Base-by-base conservation (phyloP, 2,113 vertebrate species). In the Ptychochromis oligacanthus region DNA sequence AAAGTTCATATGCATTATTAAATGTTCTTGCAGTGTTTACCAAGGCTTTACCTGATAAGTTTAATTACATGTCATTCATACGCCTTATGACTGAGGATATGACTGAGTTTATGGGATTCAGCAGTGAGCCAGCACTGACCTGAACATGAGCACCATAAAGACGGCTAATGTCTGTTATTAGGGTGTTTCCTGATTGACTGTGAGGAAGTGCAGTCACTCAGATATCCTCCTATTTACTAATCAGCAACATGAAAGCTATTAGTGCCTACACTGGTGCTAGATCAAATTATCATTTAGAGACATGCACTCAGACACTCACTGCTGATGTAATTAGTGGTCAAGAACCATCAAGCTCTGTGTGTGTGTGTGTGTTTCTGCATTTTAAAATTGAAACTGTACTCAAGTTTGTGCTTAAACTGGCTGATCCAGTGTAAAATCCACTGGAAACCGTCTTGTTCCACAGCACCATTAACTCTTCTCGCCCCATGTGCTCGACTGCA, bases 201-300 rank as follows among this genome's bases (percentile, higher is more conserved):
- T 61, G 72, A 67, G 80, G 65, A 61, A 65, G 65, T 80, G 74
- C 31, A 76, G 77, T 81, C 72, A 75, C 65, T 79, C 79, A 64
- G 36, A 76, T 82, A 75, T 76, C 80, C 22, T 88, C 61, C 34
- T 82, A 81, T 91, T 87, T 83, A 83, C 86, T 89, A 83, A 90
- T 91, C 89, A 77, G 76, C 43, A 80, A 58, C 74, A 83, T 82
- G 65, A 79, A 86, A 88, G 87, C 89, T 85, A 88, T 89, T 79
- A 87, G 84, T 56, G 74, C 31, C 79, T 87, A 81, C 56, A 46
- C 43, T 79, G 72, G 31, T 60, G 64, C 67, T 75, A 36, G 72
- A 91, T 88, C 86, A 80, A 64, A 90, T 91, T 75, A 91, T 61
- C 82, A 91, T 89, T 85, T 58, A 82, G 79, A 82, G 43, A 89